Evolutionary conservation across 1,140 invertebrate genomes (phyloP).

Genomic region (Drosophila subpulchrella): DNA sequence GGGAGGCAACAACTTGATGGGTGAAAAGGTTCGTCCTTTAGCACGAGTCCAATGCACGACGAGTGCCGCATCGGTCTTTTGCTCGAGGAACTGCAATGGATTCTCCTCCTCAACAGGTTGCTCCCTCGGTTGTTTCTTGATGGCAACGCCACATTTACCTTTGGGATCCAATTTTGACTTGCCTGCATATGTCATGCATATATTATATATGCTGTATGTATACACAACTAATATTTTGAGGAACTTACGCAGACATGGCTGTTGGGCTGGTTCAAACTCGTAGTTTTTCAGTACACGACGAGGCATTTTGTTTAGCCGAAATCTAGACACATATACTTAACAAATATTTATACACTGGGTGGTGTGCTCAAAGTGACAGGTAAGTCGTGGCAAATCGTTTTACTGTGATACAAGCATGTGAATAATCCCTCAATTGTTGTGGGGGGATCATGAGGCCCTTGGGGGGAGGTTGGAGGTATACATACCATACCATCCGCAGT

Average conservation of each 20-base stretch:
- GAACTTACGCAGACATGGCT: constrained; percentile 18
- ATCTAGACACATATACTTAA: constrained; percentile 18
- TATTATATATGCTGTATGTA: background rate
- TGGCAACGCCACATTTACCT: background rate
- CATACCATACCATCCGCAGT: constrained; percentile 1
- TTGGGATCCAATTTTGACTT: constrained; percentile 29
- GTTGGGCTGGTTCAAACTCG: background rate
- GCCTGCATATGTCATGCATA: constrained; percentile 1
- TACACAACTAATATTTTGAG: background rate
- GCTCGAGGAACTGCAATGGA: constrained; percentile 9
- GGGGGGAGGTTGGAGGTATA: background rate
- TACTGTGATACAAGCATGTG: constrained; percentile 20
- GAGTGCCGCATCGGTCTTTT: constrained; percentile 5
- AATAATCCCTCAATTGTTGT: constrained; percentile 38
- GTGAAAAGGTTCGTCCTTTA: constrained; percentile 2
- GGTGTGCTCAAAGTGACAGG: constrained; percentile 26
- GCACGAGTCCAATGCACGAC: constrained; percentile 57
- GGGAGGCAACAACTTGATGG: constrained; percentile 56
- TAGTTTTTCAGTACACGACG: constrained; percentile 11
- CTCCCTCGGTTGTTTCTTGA: constrained; percentile 12
- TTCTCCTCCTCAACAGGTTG: constrained; percentile 19
- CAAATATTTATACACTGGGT: constrained; percentile 19
- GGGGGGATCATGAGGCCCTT: constrained; percentile 19
- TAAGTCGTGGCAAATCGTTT: constrained; percentile 44
- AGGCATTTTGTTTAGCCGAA: constrained; percentile 43